phyloP scores from a whole-genome alignment of 1,140 invertebrate species.

The Olivierus martensii region DNA sequence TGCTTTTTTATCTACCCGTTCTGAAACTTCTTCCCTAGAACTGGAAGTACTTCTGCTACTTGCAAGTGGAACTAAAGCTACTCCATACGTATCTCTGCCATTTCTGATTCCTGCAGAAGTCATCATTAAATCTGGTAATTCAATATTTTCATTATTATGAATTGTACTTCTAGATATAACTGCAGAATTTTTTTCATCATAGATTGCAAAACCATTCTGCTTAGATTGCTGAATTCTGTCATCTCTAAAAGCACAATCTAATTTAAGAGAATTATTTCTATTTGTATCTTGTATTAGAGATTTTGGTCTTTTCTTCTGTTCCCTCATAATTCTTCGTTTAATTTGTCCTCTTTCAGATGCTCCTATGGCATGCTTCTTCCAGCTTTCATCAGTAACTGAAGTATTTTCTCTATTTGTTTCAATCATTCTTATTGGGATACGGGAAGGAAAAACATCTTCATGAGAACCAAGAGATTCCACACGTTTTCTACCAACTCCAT shows the following conservation, averaged over 20 bases:
- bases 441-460: conserved; percentile 4
- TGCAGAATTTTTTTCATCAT: no score
- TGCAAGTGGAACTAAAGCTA: not conserved
- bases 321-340: not conserved
- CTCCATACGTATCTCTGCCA: not conserved
- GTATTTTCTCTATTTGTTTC: conserved; percentile 10
- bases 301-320: not conserved
- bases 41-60: conserved; percentile 9
- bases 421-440: conserved; percentile 6
- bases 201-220: no score
- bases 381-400: conserved; percentile 8
- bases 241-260: not conserved
- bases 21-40: conserved; percentile 1
- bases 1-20: no score
- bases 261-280: no score
- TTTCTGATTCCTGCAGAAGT: no score
- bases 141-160: no score
- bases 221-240: not conserved
- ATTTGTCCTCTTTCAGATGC: not conserved
- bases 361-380: not conserved
- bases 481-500: no score
- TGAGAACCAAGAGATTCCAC: not conserved
- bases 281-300: not conserved
- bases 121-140: no score
- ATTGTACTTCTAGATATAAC: no score